A percentile compares a stretch with the other conserved stretches of the same genome.
phyloP scores from a whole-genome alignment of 2,888 invertebrate genomes.

The Andrena flavipes region DNA sequence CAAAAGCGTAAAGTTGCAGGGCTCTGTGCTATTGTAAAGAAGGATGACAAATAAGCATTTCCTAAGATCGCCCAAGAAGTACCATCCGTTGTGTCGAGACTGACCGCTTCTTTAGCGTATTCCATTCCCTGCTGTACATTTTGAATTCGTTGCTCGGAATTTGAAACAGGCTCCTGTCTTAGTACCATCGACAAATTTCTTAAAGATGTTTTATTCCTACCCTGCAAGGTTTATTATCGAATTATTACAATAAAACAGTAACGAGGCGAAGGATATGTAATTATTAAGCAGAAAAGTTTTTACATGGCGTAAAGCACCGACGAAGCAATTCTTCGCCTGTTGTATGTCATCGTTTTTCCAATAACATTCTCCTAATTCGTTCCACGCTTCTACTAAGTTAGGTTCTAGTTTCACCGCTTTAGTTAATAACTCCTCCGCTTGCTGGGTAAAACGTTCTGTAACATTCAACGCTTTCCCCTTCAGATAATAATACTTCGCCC shows the following conservation, averaged over 20 bases:
- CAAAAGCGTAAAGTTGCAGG: slow-evolving; percentile 90
- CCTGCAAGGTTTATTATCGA: slow-evolving; percentile 84
- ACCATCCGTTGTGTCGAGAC: slow-evolving; percentile 91
- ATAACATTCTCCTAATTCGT: slow-evolving; percentile 94
- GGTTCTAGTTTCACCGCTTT: slow-evolving; percentile 95
- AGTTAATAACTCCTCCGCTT: slow-evolving; percentile 91
- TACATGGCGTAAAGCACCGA: slow-evolving; percentile 91
- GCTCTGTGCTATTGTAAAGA: slow-evolving; percentile 91
- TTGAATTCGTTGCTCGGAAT: slow-evolving; percentile 86
- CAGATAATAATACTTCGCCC: slow-evolving; percentile 89
- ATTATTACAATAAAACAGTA: neutral
- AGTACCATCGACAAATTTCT: slow-evolving; percentile 93
- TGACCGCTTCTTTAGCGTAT: slow-evolving; percentile 93
- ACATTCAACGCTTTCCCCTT: slow-evolving; percentile 92
- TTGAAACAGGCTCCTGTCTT: slow-evolving; percentile 87
- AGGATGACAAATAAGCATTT: slow-evolving; percentile 93
- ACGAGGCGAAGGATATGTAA: neutral
- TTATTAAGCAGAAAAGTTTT: slow-evolving; percentile 69
- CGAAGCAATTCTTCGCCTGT: slow-evolving; percentile 93
- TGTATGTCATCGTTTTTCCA: slow-evolving; percentile 94
- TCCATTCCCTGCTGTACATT: slow-evolving; percentile 90
- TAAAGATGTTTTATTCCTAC: slow-evolving; percentile 90
- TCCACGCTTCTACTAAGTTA: slow-evolving; percentile 93
- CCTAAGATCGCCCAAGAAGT: slow-evolving; percentile 94
- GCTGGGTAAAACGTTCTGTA: slow-evolving; percentile 88